Evolutionary conservation across 92 coral and sea anemone genomes (phyloP).

Genomic region (Parazoanthus darwini): DNA sequence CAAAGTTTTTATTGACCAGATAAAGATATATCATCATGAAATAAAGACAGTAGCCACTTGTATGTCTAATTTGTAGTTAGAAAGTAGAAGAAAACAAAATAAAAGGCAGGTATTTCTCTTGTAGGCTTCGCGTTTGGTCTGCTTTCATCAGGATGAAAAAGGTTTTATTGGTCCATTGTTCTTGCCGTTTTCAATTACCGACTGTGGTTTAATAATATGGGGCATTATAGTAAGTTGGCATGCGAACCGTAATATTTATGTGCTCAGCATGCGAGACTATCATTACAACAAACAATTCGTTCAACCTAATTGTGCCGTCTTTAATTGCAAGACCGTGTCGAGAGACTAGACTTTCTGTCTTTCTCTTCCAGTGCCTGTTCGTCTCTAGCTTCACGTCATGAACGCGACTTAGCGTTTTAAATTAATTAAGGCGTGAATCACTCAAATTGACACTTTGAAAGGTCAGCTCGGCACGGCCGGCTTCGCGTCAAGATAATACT

Average conservation of each 20-base stretch:
- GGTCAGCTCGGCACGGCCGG: constrained; percentile 94
- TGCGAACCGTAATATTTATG: constrained; percentile 59
- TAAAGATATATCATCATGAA: neutral
- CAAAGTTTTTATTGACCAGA: neutral
- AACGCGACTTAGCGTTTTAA: constrained; percentile 73
- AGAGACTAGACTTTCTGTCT: constrained; percentile 32
- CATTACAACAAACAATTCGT: constrained; percentile 20
- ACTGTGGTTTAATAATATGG: constrained; percentile 55
- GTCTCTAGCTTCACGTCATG: constrained; percentile 67
- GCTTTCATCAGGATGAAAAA: constrained; percentile 35
- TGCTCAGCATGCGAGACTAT: constrained; percentile 18
- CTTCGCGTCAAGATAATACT: constrained; percentile 68
- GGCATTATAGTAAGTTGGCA: constrained; percentile 51
- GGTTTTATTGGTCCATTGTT: constrained; percentile 82
- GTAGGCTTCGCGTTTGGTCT: constrained; percentile 19
- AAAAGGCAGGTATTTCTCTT: constrained; percentile 24
- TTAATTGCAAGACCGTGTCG: constrained; percentile 8
- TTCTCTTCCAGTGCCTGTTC: constrained; percentile 47
- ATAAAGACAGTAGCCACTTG: too few relatives aligned
- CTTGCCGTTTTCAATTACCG: constrained; percentile 63
- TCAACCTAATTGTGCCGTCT: constrained; percentile 6
- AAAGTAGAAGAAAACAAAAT: constrained; percentile 6
- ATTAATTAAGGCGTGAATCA: constrained; percentile 96
- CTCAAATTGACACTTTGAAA: constrained; percentile 88
- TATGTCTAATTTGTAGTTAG: neutral